Base-by-base conservation (phyloP, 2,888 invertebrate genomes). In the Odiellus spinosus region DNA sequence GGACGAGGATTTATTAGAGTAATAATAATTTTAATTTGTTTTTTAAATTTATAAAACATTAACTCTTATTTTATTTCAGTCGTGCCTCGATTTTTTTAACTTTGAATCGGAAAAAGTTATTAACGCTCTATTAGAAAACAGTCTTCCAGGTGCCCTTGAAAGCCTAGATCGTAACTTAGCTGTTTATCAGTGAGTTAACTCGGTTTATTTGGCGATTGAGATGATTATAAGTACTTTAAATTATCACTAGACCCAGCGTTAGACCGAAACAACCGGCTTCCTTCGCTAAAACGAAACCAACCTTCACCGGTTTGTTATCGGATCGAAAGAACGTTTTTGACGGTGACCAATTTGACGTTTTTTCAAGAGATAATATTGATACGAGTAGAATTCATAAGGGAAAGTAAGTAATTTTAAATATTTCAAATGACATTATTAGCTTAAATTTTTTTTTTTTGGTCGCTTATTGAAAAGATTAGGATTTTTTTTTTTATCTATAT, bases 61-160 rank as follows among this genome's bases (percentile, higher is more conserved):
- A 14, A 36, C 17, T 10, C 5, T 36, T 15, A 36, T 6, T 26
- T 26, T 26, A n/a, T n/a, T n/a, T 4, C 66, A 85, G 65, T 74
- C 75, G 60, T 80, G 87, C 57, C 68, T 91, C 45, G 73, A 80
- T 57, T 75, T 81, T 59, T 86, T 82, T 59, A 76, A 80, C 17
- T 80, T 77, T 63, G 75, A 80, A 56, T 71, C 78, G 1, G 81
- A 80, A 55, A 73, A 75, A 56, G 85, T 86, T 3, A 80, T 93
- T 49, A 79, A 85, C 62, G 82, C 82, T 41, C 70, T 91, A 49
- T 66, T 93, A 42, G 90, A 90, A 65, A 76, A 77, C 55, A 76
- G 72, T 52, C 65, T 81, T 21, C 77, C 79, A 2, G 62, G 70
- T 0, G 59, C 63, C 19, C 56, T 71, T 32, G 51, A 51, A 3